These are phyloP conservation scores for Romanogobio albipinnatus DNA, from an alignment of 2,113 vertebrate genomes.

Conservation along the genomic window DNA sequence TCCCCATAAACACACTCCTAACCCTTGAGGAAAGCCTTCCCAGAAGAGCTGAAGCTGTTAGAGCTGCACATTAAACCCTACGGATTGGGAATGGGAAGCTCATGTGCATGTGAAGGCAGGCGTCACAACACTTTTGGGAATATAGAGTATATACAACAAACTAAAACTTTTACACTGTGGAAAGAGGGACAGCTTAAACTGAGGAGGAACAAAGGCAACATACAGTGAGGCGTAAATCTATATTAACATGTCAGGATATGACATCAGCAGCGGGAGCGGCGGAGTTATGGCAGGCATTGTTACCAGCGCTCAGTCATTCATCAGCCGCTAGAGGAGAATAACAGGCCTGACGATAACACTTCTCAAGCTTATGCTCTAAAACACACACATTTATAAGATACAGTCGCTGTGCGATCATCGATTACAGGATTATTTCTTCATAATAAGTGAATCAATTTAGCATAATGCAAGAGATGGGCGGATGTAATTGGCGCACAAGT, in stretches of 20 bases:
- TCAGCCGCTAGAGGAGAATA: slow-evolving; percentile 14
- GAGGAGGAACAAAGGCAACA: slow-evolving; percentile 37
- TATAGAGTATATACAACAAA: neutral
- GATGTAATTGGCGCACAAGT: neutral
- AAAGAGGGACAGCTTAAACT: neutral
- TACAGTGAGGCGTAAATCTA: slow-evolving; percentile 38
- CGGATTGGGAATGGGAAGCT: no score
- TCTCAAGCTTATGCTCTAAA: slow-evolving; percentile 20
- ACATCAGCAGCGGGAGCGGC: slow-evolving; percentile 13
- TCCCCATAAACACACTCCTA: no score
- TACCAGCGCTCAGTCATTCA: slow-evolving; percentile 23
- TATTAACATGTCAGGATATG: slow-evolving; percentile 30
- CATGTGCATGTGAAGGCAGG: no score
- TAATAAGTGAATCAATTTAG: neutral
- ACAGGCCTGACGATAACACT: slow-evolving; percentile 34
- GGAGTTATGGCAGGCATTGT: slow-evolving; percentile 40
- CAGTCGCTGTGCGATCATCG: neutral
- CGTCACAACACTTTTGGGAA: no score
- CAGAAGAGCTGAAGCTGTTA: no score
- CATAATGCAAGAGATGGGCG: neutral
- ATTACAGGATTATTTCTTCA: slow-evolving; percentile 11
- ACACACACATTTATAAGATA: neutral
- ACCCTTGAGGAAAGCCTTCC: no score
- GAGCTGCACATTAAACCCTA: no score
- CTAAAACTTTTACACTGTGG: neutral